phyloP scores from a whole-genome alignment of 2,888 invertebrate genomes.

The Seladonia tumulorum region DNA sequence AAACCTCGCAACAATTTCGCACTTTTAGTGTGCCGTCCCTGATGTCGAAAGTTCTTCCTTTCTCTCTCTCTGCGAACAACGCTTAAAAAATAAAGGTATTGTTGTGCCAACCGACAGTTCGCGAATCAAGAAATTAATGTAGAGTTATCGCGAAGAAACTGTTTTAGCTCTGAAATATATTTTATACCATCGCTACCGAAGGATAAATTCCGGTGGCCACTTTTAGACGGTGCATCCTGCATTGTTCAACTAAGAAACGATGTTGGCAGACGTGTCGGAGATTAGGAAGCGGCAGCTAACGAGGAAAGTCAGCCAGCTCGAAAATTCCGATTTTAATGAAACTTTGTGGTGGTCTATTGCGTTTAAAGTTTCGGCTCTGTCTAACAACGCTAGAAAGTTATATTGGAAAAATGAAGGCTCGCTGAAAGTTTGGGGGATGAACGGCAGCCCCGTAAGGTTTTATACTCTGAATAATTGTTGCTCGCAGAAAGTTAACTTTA shows the following conservation, averaged over 20 bases:
- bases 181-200: not conserved
- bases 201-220: not conserved
- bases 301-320: not conserved
- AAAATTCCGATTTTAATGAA: not conserved
- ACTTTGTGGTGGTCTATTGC: not conserved
- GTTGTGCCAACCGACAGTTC: too few relatives aligned
- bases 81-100: too few relatives aligned
- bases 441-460: not conserved
- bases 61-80: too few relatives aligned
- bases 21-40: too few relatives aligned
- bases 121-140: too few relatives aligned
- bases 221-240: not conserved
- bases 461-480: not conserved
- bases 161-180: not conserved
- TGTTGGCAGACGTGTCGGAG: not conserved
- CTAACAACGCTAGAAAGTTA: not conserved
- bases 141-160: not conserved
- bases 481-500: not conserved
- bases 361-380: not conserved
- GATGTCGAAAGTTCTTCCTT: too few relatives aligned
- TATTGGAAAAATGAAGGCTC: not conserved
- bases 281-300: not conserved
- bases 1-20: not conserved
- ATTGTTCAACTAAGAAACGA: not conserved
- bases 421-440: not conserved